phyloP scores from a whole-genome alignment of 2,113 vertebrate species.

The Clarias gariepinus region DNA sequence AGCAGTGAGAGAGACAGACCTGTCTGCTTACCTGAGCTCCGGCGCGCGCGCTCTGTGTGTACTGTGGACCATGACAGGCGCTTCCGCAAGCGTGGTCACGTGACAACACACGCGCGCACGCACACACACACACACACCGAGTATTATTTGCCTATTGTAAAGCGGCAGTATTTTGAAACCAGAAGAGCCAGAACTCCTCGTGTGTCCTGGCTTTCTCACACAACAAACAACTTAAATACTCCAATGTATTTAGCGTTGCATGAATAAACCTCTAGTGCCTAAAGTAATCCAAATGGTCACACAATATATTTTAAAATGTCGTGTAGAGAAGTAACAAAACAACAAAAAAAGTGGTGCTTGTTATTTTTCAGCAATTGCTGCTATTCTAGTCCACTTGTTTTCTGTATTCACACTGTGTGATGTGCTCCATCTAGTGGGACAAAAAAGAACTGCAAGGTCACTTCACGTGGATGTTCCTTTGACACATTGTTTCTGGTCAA shows the following conservation, averaged over 20 bases:
- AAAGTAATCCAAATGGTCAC: neutral
- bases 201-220: neutral
- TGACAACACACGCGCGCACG: neutral
- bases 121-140: neutral
- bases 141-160: too few species aligned
- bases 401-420: neutral
- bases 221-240: neutral
- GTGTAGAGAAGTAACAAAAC: neutral
- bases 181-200: too few species aligned
- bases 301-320: neutral
- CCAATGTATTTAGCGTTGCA: neutral
- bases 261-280: neutral
- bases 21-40: neutral
- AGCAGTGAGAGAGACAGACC: neutral
- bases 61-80: neutral
- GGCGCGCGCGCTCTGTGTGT: neutral
- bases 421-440: neutral
- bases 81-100: slow-evolving; percentile 24
- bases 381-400: neutral
- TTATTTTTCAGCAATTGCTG: neutral
- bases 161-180: neutral
- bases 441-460: neutral
- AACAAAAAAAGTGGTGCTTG: neutral
- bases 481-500: too few species aligned
- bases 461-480: too few species aligned